A percentile compares a stretch with the other conserved stretches of the same genome.
Evolutionary conservation across 1,140 invertebrate genomes (phyloP).

Genomic region (Galleria mellonella): DNA sequence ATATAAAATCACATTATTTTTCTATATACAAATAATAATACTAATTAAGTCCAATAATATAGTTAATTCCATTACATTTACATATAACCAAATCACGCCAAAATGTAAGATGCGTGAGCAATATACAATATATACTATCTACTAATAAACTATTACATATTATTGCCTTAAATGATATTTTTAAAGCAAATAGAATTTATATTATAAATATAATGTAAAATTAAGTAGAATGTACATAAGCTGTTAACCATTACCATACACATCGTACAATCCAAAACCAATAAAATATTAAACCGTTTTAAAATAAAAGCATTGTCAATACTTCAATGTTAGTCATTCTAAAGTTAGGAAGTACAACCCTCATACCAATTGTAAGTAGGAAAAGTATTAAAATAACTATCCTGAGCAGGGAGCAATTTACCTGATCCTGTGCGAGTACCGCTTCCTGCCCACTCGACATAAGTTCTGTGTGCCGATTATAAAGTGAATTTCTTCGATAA

Average conservation of each 20-base stretch:
- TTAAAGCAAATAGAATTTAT: no score
- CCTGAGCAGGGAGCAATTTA: conserved; percentile 65
- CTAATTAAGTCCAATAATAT: no score
- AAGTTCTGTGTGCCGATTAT: conserved; percentile 78
- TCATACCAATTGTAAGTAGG: conserved; percentile 60
- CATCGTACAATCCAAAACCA: conserved; percentile 34
- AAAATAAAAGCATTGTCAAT: conserved; percentile 16
- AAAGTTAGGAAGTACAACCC: conserved; percentile 56
- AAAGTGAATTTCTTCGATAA: conserved; percentile 78
- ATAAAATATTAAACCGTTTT: conserved; percentile 11
- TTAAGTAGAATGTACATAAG: neutral
- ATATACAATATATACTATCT: conserved; percentile 1
- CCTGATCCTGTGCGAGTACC: conserved; percentile 69
- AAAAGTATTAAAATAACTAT: conserved; percentile 53
- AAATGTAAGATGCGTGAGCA: conserved; percentile 64
- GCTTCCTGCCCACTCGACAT: conserved; percentile 68
- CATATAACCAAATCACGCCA: conserved; percentile 41
- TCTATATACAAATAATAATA: neutral
- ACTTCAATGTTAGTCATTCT: conserved; percentile 45
- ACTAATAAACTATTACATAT: neutral
- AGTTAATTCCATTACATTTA: neutral
- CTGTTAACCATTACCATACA: conserved; percentile 26
- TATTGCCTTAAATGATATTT: no score
- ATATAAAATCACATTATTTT: neutral
- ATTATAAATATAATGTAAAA: no score